These are phyloP conservation scores for Brachionus sp. DNA, from an alignment of 1,140 invertebrate genomes.

Conservation along the genomic window DNA sequence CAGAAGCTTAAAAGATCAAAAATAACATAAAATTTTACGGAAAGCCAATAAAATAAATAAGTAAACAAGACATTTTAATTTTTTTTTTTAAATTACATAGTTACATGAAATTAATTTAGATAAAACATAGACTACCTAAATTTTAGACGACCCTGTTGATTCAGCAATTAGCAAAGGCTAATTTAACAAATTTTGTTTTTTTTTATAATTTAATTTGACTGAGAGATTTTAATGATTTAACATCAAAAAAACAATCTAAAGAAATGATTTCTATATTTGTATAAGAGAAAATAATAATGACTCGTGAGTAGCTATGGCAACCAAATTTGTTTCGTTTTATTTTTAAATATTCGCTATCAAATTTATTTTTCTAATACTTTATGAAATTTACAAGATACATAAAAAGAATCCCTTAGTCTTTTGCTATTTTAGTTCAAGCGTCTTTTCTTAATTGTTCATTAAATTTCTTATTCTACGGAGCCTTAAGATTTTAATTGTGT, in stretches of 20 bases:
- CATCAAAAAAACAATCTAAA: not conserved
- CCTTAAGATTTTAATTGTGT: not conserved
- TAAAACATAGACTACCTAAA: not conserved
- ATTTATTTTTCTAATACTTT: slow-evolving; percentile 20
- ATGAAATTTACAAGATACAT: not conserved
- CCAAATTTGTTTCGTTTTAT: not conserved
- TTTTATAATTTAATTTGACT: not conserved
- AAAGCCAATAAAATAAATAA: not conserved
- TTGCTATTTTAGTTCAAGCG: not conserved
- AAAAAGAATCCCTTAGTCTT: not conserved
- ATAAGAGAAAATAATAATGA: not conserved
- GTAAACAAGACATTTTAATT: not conserved
- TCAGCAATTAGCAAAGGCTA: not conserved
- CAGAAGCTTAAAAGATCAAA: not conserved
- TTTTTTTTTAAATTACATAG: not conserved
- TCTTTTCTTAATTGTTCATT: not conserved
- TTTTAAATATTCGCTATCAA: not conserved
- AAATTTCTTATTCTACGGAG: not conserved
- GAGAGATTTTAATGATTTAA: slow-evolving; percentile 13
- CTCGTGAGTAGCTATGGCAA: not conserved
- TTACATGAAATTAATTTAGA: not conserved
- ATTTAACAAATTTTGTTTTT: not conserved
- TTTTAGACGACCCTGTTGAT: not conserved
- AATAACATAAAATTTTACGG: not conserved
- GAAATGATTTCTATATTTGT: slow-evolving; percentile 1